These are phyloP conservation scores for Tylochromis polylepis DNA, from an alignment of 2,113 vertebrate species.

Conservation along the genomic window DNA sequence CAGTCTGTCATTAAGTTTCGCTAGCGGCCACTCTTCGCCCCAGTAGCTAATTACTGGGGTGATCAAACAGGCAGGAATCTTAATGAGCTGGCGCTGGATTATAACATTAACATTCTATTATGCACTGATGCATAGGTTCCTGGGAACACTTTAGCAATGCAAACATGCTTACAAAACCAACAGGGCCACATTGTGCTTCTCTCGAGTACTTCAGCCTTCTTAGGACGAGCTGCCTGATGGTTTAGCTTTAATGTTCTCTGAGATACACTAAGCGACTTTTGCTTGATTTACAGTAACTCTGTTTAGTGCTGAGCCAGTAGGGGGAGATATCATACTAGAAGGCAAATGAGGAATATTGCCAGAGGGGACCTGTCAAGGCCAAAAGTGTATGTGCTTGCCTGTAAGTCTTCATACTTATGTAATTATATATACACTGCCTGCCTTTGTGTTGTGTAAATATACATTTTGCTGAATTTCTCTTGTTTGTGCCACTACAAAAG, in stretches of 20 bases:
- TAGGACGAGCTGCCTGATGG: background rate
- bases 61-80: slow-evolving; percentile 41
- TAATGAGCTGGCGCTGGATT: slow-evolving; percentile 31
- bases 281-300: background rate
- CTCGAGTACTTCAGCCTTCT: background rate
- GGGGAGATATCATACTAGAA: slow-evolving; percentile 45
- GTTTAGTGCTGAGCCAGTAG: slow-evolving; percentile 36
- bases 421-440: background rate
- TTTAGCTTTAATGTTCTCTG: background rate
- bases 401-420: background rate
- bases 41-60: slow-evolving; percentile 41
- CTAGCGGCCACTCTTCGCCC: slow-evolving; percentile 29
- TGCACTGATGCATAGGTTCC: background rate
- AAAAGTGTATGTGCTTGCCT: background rate
- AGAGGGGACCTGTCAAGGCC: background rate
- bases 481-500: background rate
- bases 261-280: background rate
- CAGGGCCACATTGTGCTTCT: background rate
- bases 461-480: background rate
- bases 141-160: background rate
- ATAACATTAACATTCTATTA: slow-evolving; percentile 15
- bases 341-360: background rate
- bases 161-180: background rate
- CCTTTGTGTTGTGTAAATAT: background rate
- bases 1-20: slow-evolving; percentile 40